Evolutionary conservation across 2,113 vertebrate genomes (phyloP), one percentile per base, ranked within the genome.

Genomic region (Nematolebias whitei): DNA sequence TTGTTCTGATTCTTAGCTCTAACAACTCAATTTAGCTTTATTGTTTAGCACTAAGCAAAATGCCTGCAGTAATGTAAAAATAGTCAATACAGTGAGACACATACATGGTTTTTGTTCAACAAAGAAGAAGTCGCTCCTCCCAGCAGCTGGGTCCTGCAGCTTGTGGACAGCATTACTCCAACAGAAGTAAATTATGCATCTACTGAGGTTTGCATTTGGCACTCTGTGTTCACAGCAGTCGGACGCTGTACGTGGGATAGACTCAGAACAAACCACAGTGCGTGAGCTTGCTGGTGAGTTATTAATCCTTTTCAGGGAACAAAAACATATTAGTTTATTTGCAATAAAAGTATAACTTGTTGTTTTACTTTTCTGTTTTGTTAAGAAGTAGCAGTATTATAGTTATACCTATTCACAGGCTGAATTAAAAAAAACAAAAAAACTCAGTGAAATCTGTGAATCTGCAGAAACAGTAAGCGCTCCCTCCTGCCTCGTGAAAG

Each of bases 241-340:
- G 49, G 48, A 76, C 10, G 4, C 29, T 43, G 23, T 39, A 47
- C 18, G 58, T 64, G 43, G 29, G 45, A 61, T 20, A 6, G n/a
- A 76, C 23, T 68, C n/a, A 68, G 64, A 68, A 65, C 35, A 50
- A 76, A 62, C 40, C 29, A 32, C n/a, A 29, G n/a, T 50, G 55
- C 26, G 26, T 4, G 26, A 38, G 26, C 44, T 49, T 10, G 22
- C 29, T 48, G 59, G 14, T 12, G 47, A 18, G 22, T 16, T 29
- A 54, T 65, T 38, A 35, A n/a, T 41, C 23, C 9, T 45, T 26
- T 38, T 38, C 1, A 11, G 22, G 53, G 20, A 14, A 35, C 23
- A 35, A 19, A 51, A 6, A 57, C 58, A 23, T 24, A 18, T 39
- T 6, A 39, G 4, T 9, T 24, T 49, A 11, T 20, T 23, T 19